A percentile compares a stretch with the other conserved stretches of the same genome.
Conservation (phyloP, 1,140 invertebrate genomes). For the Onthophagus taurus region DNA sequence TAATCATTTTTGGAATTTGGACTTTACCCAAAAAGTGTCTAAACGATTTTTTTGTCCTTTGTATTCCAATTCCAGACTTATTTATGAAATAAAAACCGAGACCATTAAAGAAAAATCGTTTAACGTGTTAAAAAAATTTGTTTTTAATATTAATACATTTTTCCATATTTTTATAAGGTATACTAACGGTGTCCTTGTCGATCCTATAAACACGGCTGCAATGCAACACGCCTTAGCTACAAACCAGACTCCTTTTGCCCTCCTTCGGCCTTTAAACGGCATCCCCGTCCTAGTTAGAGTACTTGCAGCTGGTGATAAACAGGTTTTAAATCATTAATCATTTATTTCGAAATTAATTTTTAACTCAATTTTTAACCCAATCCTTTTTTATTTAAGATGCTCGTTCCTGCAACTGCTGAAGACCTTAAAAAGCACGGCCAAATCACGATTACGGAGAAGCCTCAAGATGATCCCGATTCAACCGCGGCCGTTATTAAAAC, state of each 20-base stretch:
- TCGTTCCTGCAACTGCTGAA: constrained; percentile 34
- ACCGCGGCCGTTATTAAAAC: constrained; percentile 3
- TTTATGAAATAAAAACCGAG: no score
- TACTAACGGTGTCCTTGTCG: constrained; percentile 38
- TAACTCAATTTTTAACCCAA: neutral
- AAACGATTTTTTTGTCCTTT: no score
- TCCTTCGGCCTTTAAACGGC: constrained; percentile 47
- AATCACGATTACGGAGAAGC: constrained; percentile 28
- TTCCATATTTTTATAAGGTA: constrained; percentile 22
- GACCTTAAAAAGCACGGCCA: constrained; percentile 33
- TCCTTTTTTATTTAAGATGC: constrained; percentile 20
- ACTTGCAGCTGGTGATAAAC: constrained; percentile 41
- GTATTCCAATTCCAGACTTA: no score
- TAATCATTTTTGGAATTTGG: no score
- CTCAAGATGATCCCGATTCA: constrained; percentile 6
- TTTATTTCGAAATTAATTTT: constrained; percentile 2
- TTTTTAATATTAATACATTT: no score
- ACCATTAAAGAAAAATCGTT: no score
- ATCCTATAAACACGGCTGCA: constrained; percentile 49
- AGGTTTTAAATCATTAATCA: constrained; percentile 32
- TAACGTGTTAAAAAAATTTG: no score
- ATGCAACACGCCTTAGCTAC: constrained; percentile 43
- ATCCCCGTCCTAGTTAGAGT: constrained; percentile 54
- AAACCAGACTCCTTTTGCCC: constrained; percentile 46
- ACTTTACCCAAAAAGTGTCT: no score